Base-by-base conservation (phyloP, 2,113 vertebrate species). In the Chaenogobius annularis region DNA sequence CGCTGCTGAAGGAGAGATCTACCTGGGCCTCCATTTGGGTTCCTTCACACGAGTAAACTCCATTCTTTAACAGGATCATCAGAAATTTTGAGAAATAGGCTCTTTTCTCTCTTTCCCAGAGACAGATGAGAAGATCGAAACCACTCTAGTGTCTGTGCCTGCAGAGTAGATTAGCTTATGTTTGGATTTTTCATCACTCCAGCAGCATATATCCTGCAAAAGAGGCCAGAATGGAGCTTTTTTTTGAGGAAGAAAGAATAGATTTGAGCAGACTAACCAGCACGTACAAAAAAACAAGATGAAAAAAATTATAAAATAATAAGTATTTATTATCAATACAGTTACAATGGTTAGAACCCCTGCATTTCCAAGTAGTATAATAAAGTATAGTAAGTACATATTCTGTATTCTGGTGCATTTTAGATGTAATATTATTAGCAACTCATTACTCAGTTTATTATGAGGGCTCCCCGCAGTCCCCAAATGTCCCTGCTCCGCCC, bases 1-100 rank as follows among this genome's bases (percentile, higher is more conserved):
- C 52, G 72, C 35, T 44, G 10, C 59, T 55, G 35, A 56, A 65
- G 31, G 68, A 61, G 56, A 77, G 64, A 55, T 68, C 46, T 61
- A 48, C 20, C 62, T 77, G 66, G 55, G 44, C 58, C 26, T 77
- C 70, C 58, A 50, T 82, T 78, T 79, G 37, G 69, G 50, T 58
- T 75, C 10, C 37, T 67, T 37, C 31, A 56, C 63, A 72, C 43
- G 35, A 40, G 31, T 65, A 67, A 47, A 66, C 64, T 66, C 64
- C 64, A 66, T 44, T 66, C 64, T 66, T 66, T 47, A 66, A 46
- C 43, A 44, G 64, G 64, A 66, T 66, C 43, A 65, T 65, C 35
- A 44, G 62, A 65, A 66, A 66, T 66, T 66, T 66, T 66, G 64
- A 66, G 64, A 47, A 66, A 46, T 66, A 66, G 64, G 20, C 40